Conservation (phyloP, 2,888 invertebrate species). For the Tyria jacobaeae region DNA sequence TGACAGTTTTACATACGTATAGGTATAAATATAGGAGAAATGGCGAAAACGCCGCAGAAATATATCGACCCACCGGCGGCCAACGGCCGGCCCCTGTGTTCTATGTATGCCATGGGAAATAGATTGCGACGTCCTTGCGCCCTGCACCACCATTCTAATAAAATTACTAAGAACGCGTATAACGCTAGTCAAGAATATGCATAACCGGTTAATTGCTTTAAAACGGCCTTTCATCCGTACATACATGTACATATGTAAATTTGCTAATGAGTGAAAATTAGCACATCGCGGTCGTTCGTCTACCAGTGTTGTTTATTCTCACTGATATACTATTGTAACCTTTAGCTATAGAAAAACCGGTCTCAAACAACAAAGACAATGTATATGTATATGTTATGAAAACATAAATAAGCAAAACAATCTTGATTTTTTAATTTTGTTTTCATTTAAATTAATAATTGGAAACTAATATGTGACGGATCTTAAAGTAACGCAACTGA, state of each 20-base stretch:
- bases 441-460: too few species aligned
- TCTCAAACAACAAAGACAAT: not conserved
- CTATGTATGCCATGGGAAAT: slow-evolving; percentile 69
- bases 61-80: slow-evolving; percentile 80
- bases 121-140: slow-evolving; percentile 67
- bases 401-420: too few species aligned
- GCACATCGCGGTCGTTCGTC: slow-evolving; percentile 42
- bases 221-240: slow-evolving; percentile 20
- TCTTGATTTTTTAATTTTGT: too few species aligned
- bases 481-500: too few species aligned
- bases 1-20: slow-evolving; percentile 41
- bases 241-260: slow-evolving; percentile 20
- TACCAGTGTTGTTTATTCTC: slow-evolving; percentile 30
- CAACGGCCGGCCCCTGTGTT: slow-evolving; percentile 61
- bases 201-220: slow-evolving; percentile 35
- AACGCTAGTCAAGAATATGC: slow-evolving; percentile 19
- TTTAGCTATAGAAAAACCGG: not conserved
- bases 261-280: slow-evolving; percentile 43
- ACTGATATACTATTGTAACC: slow-evolving; percentile 23
- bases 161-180: slow-evolving; percentile 45
- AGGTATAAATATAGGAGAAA: slow-evolving; percentile 52
- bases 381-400: too few species aligned
- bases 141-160: slow-evolving; percentile 59
- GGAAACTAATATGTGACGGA: too few species aligned
- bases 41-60: slow-evolving; percentile 80